These are phyloP conservation scores for Acestrorhynchus altus DNA, from an alignment of 2,797 vertebrate genomes.

Conservation along the genomic window DNA sequence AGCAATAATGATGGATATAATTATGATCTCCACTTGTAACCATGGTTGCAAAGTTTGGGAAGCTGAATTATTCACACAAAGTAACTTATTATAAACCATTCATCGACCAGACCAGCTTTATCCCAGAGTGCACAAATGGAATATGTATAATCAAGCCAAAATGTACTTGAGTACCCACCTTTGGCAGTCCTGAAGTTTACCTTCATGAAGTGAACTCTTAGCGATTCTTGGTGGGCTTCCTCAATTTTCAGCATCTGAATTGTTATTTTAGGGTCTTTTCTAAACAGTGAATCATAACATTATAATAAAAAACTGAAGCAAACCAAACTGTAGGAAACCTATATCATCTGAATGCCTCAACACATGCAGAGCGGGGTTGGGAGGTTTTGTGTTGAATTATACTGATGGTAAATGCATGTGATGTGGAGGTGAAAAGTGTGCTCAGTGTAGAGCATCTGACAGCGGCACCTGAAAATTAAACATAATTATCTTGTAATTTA, in stretches of 20 bases:
- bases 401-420: not conserved
- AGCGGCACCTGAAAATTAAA: not conserved
- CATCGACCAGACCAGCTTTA: constrained; percentile 34
- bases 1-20: constrained; percentile 61
- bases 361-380: not conserved
- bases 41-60: constrained; percentile 61
- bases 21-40: constrained; percentile 58
- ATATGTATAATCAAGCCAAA: constrained; percentile 29
- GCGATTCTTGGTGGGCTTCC: not conserved
- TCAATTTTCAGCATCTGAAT: not conserved
- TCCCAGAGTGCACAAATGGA: not conserved
- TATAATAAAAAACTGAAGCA: too few relatives aligned
- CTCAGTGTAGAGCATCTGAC: not conserved
- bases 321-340: too few relatives aligned
- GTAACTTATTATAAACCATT: constrained; percentile 46
- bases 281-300: too few relatives aligned
- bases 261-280: not conserved
- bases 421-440: not conserved
- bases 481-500: not conserved
- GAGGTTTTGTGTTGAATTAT: not conserved
- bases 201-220: not conserved
- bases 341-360: not conserved
- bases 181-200: too few relatives aligned
- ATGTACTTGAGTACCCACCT: constrained; percentile 14
- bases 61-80: constrained; percentile 53